These are phyloP conservation scores for Gymnocheta viridis DNA, from an alignment of 2,888 invertebrate species.

Conservation along the genomic window DNA sequence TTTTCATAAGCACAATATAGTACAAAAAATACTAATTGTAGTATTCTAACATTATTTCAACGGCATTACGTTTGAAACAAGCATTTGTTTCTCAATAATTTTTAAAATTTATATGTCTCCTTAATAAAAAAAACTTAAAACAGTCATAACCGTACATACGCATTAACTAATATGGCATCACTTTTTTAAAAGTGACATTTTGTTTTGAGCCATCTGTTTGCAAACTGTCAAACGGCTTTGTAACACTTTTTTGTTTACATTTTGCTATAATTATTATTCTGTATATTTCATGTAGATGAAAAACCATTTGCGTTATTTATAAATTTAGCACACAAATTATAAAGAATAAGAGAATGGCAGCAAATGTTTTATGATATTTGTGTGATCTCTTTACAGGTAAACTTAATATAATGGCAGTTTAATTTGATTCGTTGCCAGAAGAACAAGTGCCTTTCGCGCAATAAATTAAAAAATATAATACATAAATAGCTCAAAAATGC, in stretches of 20 bases:
- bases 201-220: background rate
- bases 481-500: slow-evolving; percentile 29
- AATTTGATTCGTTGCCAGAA: slow-evolving; percentile 50
- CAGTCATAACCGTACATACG: too few species aligned
- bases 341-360: slow-evolving; percentile 32
- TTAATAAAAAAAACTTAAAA: too few species aligned
- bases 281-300: background rate
- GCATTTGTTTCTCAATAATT: too few species aligned
- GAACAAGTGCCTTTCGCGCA: slow-evolving; percentile 32
- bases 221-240: background rate
- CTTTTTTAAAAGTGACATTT: background rate
- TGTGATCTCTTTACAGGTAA: slow-evolving; percentile 60
- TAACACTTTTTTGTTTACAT: slow-evolving; percentile 36
- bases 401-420: slow-evolving; percentile 50
- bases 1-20: background rate
- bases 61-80: too few species aligned
- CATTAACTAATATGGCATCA: slow-evolving; percentile 6
- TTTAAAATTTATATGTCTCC: too few species aligned
- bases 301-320: slow-evolving; percentile 44
- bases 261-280: slow-evolving; percentile 32
- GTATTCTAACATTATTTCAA: background rate
- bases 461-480: background rate
- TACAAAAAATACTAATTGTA: background rate
- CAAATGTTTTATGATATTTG: slow-evolving; percentile 41
- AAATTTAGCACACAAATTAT: slow-evolving; percentile 35